Evolutionary conservation across 2,797 vertebrate genomes (phyloP), one percentile per base, ranked within the genome.

Genomic region (Euthynnus affinis): DNA sequence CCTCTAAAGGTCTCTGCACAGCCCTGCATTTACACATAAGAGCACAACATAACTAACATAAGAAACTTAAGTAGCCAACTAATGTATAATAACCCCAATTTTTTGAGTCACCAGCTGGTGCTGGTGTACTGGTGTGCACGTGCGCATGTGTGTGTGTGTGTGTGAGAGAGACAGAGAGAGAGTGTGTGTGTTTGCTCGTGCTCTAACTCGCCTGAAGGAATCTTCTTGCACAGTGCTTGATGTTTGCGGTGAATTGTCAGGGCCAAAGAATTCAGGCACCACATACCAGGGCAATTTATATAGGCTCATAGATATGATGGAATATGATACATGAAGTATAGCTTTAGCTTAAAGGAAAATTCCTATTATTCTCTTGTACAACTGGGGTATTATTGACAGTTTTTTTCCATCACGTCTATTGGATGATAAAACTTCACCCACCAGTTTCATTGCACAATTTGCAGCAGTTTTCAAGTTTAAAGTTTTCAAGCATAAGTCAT

Each of bases 191-290:
- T 65, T 37, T 18, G 10, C 66, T 74, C 79, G 0, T 82, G 80
- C 82, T 85, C 40, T 5, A 27, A 84, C 82, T 87, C 15, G 76
- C 80, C 82, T 75, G 32, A 20, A 80, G 80, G 74, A 86, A 58
- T 85, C 60, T 62, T 58, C 37, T 64, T 60, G 32, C 51, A 53
- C 37, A 52, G 56, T 27, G 64, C 56, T 57, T 62, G 29, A 49
- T 80, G 74, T 78, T 69, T 83, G 55, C 22, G 12, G 51, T 18
- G 65, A 68, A 76, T 74, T 77, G 74, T 81, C 32, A 9, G 65
- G 56, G 62, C 34, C 46, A 62, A 79, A 75, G 62, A 75, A 67
- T 74, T 71, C 37, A 69, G 73, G 71, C 59, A 58, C 44, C 51
- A 68, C 78, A 86, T 85, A 80, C 82, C 83, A 74, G 18, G 48